Evolutionary conservation across 2,797 vertebrate species (phyloP).

Genomic region (Epinephelus awoara): DNA sequence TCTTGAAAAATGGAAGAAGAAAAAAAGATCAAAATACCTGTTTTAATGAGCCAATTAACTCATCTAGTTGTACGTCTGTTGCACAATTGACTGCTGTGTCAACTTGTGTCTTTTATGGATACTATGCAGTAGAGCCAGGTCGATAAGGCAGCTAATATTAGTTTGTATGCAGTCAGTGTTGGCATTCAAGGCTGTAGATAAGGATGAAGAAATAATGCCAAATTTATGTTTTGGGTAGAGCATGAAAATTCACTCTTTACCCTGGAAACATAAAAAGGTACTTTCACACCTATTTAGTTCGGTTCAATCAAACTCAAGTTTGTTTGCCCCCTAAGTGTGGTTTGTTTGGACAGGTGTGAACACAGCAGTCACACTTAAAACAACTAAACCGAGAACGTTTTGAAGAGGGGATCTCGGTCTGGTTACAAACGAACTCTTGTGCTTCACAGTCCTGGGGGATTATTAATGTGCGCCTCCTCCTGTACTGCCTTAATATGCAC

Average conservation of each 20-base stretch:
- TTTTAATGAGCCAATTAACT: neutral
- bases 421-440: too few relatives aligned
- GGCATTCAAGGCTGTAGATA: neutral
- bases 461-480: too few relatives aligned
- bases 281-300: neutral
- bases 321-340: too few relatives aligned
- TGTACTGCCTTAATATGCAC: too few relatives aligned
- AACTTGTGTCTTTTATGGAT: neutral
- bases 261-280: neutral
- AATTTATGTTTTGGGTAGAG: neutral
- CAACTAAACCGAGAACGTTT: too few relatives aligned
- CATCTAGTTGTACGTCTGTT: neutral
- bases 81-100: neutral
- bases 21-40: neutral
- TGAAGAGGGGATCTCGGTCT: too few relatives aligned
- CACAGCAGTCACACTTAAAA: too few relatives aligned
- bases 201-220: neutral
- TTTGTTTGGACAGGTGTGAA: too few relatives aligned
- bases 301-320: too few relatives aligned
- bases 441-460: too few relatives aligned
- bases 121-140: neutral
- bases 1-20: too few relatives aligned
- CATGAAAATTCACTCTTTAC: neutral
- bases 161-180: neutral
- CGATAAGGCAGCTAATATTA: neutral